Evolutionary conservation across 2,888 invertebrate species (phyloP), one percentile per base, ranked within the genome.

Genomic region (Xylota segnis): DNA sequence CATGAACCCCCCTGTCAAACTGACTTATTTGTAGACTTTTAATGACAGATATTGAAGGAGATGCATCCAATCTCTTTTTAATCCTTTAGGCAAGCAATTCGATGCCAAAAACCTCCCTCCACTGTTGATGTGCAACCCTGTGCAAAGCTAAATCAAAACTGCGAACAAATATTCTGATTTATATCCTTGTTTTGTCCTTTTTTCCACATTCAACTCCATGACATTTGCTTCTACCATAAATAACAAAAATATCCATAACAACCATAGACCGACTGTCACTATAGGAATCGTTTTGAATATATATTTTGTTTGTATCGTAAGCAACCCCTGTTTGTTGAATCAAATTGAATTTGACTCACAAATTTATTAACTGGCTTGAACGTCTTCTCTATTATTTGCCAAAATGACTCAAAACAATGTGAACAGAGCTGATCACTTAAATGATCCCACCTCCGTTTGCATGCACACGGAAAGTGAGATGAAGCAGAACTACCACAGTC

Each of bases 381-480:
- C 12, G 16, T 40, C 16, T 59, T 34, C 3, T 5, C 3, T n/a
- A 6, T 0, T 7, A 16, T 32, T 5, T 37, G 5, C 23, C 9
- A 63, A 23, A 34, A 82, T 82, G 81, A 5, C 3, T n/a, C 2
- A 47, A 37, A 56, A 27, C 14, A 82, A 61, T 32, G 18, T n/a
- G 5, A 82, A 43, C 43, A 27, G 32, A 9, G 0, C 52, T 4
- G 58, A 71, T 27, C 71, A 52, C 18, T 10, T 47, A 2, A n/a
- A 40, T 10, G 9, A 54, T 29, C 37, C 59, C 0, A 65, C 16
- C 9, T 4, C 18, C 7, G 10, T 12, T 5, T 58, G 43, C 18
- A 29, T 0, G 4, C 7, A 5, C 2, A 23, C n/a, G 14, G 43
- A 47, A 14, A 89, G 87, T 47, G 89, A 89, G 81, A 89, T 87